phyloP scores from a whole-genome alignment of 2,797 vertebrate genomes.

The Perodicticus potto region DNA sequence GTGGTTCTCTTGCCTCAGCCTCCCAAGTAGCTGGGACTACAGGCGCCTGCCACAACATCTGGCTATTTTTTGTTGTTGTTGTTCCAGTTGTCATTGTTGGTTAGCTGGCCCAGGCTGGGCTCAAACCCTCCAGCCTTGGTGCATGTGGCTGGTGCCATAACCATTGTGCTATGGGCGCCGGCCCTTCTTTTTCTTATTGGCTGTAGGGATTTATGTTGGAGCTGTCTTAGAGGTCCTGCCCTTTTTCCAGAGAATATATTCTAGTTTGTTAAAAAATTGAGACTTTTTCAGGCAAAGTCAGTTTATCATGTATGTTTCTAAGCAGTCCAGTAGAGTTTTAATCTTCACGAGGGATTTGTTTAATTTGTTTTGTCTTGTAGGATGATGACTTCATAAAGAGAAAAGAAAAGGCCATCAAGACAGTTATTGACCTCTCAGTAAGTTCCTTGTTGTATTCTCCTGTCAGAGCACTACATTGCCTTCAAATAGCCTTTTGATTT shows the following conservation, averaged over 20 bases:
- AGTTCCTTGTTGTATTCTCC: slow-evolving; percentile 83
- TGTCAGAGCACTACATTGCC: not conserved
- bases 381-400: slow-evolving; percentile 95
- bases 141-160: too few species aligned
- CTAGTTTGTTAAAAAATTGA: not conserved
- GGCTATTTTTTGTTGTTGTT: too few species aligned
- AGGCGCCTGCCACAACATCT: too few species aligned
- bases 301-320: not conserved
- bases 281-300: not conserved
- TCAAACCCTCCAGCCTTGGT: too few species aligned
- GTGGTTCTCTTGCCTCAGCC: too few species aligned
- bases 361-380: slow-evolving; percentile 86
- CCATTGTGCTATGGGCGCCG: too few species aligned
- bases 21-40: too few species aligned
- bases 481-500: not conserved
- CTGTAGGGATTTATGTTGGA: not conserved
- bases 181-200: not conserved
- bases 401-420: slow-evolving; percentile 92
- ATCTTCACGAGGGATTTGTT: not conserved
- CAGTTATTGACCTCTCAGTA: slow-evolving; percentile 92
- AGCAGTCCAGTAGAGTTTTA: not conserved
- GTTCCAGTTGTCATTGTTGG: too few species aligned
- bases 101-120: too few species aligned
- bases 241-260: not conserved
- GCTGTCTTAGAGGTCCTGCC: not conserved